Percentiles rank a stretch among this genome's conserved stretches.
phyloP scores from a whole-genome alignment of 2,797 vertebrate species.

The Coregonus sp. region DNA sequence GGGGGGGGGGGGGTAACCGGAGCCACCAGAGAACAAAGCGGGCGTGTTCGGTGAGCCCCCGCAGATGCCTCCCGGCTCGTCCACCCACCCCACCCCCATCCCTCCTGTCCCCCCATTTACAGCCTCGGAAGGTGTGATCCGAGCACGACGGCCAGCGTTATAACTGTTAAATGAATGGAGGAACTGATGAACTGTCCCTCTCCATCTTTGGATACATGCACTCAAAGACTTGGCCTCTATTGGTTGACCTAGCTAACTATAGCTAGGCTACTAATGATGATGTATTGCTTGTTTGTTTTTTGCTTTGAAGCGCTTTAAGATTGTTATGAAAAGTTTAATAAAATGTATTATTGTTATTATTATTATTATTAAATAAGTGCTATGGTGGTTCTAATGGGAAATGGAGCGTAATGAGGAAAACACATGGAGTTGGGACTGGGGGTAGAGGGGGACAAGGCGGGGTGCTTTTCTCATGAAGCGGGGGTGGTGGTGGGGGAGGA shows the following conservation, averaged over 20 bases:
- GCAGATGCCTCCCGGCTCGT: constrained; percentile 80
- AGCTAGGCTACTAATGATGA: too few relatives aligned
- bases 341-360: constrained; percentile 30
- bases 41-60: constrained; percentile 79
- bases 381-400: constrained; percentile 60
- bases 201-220: too few relatives aligned
- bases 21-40: constrained; percentile 83
- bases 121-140: constrained; percentile 82
- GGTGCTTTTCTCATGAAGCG: constrained; percentile 58
- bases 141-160: constrained; percentile 76
- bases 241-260: too few relatives aligned
- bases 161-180: constrained; percentile 75
- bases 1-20: constrained; percentile 88
- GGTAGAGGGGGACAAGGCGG: constrained; percentile 10
- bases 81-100: constrained; percentile 63
- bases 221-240: too few relatives aligned
- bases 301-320: too few relatives aligned
- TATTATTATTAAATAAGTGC: constrained; percentile 71
- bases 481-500: constrained; percentile 31
- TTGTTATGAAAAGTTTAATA: too few relatives aligned
- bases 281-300: too few relatives aligned
- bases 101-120: constrained; percentile 76
- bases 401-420: constrained; percentile 75
- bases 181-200: too few relatives aligned
- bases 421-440: constrained; percentile 69